Evolutionary conservation across 1,140 invertebrate species (phyloP).

Genomic region (Tetramorium parvispinum): DNA sequence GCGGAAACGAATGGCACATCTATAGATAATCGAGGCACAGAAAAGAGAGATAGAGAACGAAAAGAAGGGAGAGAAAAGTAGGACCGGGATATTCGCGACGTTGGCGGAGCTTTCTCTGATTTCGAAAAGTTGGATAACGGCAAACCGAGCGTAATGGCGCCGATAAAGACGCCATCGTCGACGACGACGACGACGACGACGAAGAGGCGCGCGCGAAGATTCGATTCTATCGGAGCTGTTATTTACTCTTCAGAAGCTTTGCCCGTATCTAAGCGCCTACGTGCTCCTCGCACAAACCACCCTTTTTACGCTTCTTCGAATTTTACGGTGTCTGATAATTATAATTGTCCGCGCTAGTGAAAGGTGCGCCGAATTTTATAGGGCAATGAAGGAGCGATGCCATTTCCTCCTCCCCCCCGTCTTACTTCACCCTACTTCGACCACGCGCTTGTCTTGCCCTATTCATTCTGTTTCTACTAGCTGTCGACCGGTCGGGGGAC

Average conservation of each 20-base stretch:
- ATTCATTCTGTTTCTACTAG: slow-evolving; percentile 18
- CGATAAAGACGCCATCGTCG: slow-evolving; percentile 56
- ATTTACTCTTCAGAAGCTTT: slow-evolving; percentile 66
- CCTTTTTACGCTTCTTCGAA: background rate
- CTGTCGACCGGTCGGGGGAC: slow-evolving; percentile 20
- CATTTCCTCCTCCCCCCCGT: background rate
- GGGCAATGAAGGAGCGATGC: background rate
- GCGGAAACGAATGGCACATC: background rate
- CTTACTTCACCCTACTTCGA: background rate
- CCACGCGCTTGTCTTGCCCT: background rate
- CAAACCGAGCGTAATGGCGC: slow-evolving; percentile 66
- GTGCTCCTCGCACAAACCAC: background rate
- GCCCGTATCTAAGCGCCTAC: slow-evolving; percentile 21
- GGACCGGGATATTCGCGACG: background rate
- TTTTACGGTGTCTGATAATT: slow-evolving; percentile 59
- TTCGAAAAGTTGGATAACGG: slow-evolving; percentile 59
- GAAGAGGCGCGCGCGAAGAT: slow-evolving; percentile 61
- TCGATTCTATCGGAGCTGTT: slow-evolving; percentile 70
- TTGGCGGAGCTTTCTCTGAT: slow-evolving; percentile 36
- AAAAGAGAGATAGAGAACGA: background rate
- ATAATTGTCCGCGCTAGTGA: slow-evolving; percentile 67
- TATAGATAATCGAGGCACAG: background rate
- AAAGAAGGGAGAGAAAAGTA: background rate
- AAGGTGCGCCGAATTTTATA: slow-evolving; percentile 42
- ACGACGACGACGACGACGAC: slow-evolving; percentile 13